These are phyloP conservation scores for Labia minor DNA, from an alignment of 2,888 invertebrate species.

Conservation along the genomic window DNA sequence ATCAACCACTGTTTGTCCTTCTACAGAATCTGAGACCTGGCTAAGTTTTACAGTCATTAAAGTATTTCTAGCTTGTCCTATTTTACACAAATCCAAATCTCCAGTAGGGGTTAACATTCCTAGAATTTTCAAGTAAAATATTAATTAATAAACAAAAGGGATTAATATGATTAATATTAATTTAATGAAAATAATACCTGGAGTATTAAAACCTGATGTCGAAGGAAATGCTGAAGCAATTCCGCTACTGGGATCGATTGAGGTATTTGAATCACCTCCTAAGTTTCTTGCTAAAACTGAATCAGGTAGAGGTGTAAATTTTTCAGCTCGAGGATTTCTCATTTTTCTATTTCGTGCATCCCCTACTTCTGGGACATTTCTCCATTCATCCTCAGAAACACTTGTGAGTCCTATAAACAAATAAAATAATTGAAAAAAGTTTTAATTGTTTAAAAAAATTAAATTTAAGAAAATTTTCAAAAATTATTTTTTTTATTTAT, in stretches of 20 bases:
- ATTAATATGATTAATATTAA: too few species aligned
- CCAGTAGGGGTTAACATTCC: constrained; percentile 39
- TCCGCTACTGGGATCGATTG: constrained; percentile 76
- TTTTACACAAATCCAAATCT: constrained; percentile 94
- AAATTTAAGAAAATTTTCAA: too few species aligned
- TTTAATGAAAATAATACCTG: constrained; percentile 45
- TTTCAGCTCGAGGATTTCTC: constrained; percentile 87
- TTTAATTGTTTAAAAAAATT: too few species aligned
- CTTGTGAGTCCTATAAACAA: constrained; percentile 46
- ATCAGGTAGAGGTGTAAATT: constrained; percentile 89
- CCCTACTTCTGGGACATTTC: constrained; percentile 96
- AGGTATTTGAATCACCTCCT: constrained; percentile 65
- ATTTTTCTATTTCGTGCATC: constrained; percentile 95
- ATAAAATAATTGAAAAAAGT: not conserved
- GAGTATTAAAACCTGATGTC: constrained; percentile 50
- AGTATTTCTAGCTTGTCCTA: constrained; percentile 97
- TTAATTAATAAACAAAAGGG: too few species aligned
- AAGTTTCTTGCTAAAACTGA: constrained; percentile 80
- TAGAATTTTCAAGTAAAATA: not conserved
- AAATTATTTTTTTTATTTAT: too few species aligned
- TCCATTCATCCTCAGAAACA: constrained; percentile 91
- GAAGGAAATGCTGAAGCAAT: constrained; percentile 64
- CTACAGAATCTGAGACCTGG: constrained; percentile 95
- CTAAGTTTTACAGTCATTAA: constrained; percentile 98
- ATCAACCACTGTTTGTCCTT: constrained; percentile 98